Evolutionary conservation across 2,888 invertebrate genomes (phyloP).

Genomic region (Masnerella sp.): DNA sequence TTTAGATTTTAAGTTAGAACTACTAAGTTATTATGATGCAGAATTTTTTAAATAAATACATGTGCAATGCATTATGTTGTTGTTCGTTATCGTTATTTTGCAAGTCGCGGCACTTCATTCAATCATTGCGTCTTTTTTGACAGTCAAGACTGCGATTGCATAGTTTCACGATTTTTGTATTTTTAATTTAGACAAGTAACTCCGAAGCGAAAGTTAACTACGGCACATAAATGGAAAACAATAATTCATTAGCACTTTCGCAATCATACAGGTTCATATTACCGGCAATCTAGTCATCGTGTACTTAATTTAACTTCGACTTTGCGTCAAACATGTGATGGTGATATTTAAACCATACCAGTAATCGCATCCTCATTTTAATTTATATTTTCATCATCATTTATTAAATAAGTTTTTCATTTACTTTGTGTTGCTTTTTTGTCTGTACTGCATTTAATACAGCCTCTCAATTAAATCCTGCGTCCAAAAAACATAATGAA

Average conservation of each 20-base stretch:
- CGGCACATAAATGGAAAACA: not conserved
- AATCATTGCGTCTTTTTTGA: not conserved
- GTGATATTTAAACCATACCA: no score
- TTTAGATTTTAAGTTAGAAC: slow-evolving; percentile 55
- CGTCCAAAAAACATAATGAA: slow-evolving; percentile 8
- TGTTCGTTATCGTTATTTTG: slow-evolving; percentile 38
- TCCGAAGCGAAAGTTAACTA: not conserved
- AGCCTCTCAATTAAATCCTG: slow-evolving; percentile 27
- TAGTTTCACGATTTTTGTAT: no score
- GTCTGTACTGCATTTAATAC: slow-evolving; percentile 40
- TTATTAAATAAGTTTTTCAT: no score
- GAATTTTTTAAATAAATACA: slow-evolving; percentile 57
- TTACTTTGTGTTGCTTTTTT: no score
- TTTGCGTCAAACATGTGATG: no score
- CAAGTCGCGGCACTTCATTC: no score
- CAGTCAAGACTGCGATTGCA: not conserved
- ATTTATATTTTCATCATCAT: no score
- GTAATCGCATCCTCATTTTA: no score
- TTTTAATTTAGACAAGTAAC: not conserved
- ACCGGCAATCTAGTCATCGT: slow-evolving; percentile 35
- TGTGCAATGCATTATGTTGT: slow-evolving; percentile 51
- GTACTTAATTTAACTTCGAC: slow-evolving; percentile 14
- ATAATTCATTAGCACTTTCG: slow-evolving; percentile 18
- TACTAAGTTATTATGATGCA: slow-evolving; percentile 49
- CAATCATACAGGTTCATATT: slow-evolving; percentile 60